These are phyloP conservation scores for Halyomorpha halys DNA, from an alignment of 1,140 invertebrate species.

Conservation along the genomic window DNA sequence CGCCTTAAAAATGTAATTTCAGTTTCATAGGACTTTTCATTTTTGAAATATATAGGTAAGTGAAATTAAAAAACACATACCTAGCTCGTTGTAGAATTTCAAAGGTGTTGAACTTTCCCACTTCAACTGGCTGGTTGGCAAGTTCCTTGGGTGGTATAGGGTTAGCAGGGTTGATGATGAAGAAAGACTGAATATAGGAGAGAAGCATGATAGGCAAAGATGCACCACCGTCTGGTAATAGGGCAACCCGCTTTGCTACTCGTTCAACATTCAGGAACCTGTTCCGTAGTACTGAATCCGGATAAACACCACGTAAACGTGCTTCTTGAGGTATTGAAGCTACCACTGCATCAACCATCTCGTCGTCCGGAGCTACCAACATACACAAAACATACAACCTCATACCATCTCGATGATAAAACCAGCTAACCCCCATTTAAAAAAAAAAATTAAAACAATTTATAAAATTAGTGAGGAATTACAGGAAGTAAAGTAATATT, in stretches of 20 bases:
- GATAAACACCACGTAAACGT: constrained; percentile 66
- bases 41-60: too few species aligned
- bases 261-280: constrained; percentile 64
- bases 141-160: constrained; percentile 57
- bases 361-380: constrained; percentile 46
- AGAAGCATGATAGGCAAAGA: constrained; percentile 69
- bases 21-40: too few species aligned
- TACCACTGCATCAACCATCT: constrained; percentile 61
- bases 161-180: constrained; percentile 53
- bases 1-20: too few species aligned
- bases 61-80: constrained; percentile 42
- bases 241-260: constrained; percentile 28
- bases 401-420: too few species aligned
- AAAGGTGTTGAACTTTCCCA: constrained; percentile 65
- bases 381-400: too few species aligned
- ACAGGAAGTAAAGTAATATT: too few species aligned
- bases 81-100: constrained; percentile 78
- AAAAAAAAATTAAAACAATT: too few species aligned
- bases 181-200: constrained; percentile 73
- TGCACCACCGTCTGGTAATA: constrained; percentile 48
- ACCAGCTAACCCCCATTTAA: too few species aligned
- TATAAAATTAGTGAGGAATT: too few species aligned
- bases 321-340: constrained; percentile 66
- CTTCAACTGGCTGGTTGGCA: constrained; percentile 55
- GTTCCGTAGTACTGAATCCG: constrained; percentile 71